Base-by-base conservation (phyloP, 2,888 invertebrate species). In the Sesamia inferens region DNA sequence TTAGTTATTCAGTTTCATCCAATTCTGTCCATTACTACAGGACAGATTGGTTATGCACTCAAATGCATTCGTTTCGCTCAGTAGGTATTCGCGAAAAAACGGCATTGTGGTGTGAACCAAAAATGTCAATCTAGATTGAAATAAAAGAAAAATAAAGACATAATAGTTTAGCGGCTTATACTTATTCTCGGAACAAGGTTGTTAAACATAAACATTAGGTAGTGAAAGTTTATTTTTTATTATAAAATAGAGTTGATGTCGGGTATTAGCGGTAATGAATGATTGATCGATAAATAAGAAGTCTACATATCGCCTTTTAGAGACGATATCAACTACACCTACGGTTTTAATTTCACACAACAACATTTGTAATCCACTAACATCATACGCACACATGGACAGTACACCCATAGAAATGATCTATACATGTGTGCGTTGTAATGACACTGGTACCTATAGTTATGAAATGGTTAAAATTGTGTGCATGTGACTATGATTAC, bases 401-500 rank as follows among this genome's bases (percentile, higher is more conserved):
- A 83, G 67, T 48, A 71, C 66, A 81, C 67, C 77, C 48, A 73
- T 79, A 82, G 78, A 78, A 67, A 73, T 65, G n/a, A 7, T 1
- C n/a, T 74, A 63, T 81, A 39, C 55, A 76, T 81, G 79, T 83
- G 83, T 79, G 82, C 79, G 81, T 54, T 71, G 81, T 85, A 87
- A 88, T 88, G 90, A 89, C 86, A 88, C 88, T 84, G 78, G 84
- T 84, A 31, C 31, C 31, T 31, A 84, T 83, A 87, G 88, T 88
- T 89, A 90, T 89, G 89, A 89, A 90, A 90, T 88, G 86, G 84
- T 88, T 90, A 87, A 87, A 89, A 88, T 88, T 85, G 87, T 88
- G 87, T 88, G 87, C 89, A 90, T 90, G 87, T 89, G 88, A 87
- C 87, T 86, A 85, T 90, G 90, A 91, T 91, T 90, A 90, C 88